Evolutionary conservation across 2,113 vertebrate genomes (phyloP), one percentile per base, ranked within the genome.

Genomic region (Podarcis muralis): DNA sequence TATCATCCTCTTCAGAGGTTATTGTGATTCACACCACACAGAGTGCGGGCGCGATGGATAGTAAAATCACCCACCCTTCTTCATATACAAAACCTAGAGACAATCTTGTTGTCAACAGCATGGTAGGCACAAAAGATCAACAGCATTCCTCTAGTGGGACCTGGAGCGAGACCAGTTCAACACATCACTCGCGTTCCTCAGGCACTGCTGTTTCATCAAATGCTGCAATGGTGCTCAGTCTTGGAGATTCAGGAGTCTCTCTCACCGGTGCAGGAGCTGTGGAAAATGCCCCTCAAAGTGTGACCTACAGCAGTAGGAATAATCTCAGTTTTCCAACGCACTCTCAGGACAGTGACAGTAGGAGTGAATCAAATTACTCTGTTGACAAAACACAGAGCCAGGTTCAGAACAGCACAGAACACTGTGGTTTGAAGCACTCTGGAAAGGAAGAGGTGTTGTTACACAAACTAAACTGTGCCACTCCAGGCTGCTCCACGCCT

Each of bases 1-100:
- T 99, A 18, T 97, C 98, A 0, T 97, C 96, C 80, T 98, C 98
- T 27, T 96, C 98, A 0, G 98, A 99, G 92, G 96, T 99, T 13
- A 97, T 99, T 0, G 81, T 95, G 85, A 98, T 99, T 87, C 97
- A 98, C 40, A 95, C 97, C 2, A 94, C 96, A n/a, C 96, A 96
- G 69, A 96, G 94, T 57, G 89, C 57, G 6, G 96, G 96, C 43
- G 95, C 95, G 0, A 53, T 90, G 84, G 96, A 96, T 53, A 89
- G 81, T 74, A 96, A 93, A 85, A 93, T 92, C 13, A 90, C 92
- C 88, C 93, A 93, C 89, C 94, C 96, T 1, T 35, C 95, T 62
- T 90, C 94, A 15, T 95, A 97, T 90, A 69, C 91, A 23, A 97
- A 94, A 85, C 66, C 96, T 74, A 96, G 94, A 90, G 97, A 96